These are phyloP conservation scores for Tor tambroides DNA, from an alignment of 2,113 vertebrate genomes.

Conservation along the genomic window DNA sequence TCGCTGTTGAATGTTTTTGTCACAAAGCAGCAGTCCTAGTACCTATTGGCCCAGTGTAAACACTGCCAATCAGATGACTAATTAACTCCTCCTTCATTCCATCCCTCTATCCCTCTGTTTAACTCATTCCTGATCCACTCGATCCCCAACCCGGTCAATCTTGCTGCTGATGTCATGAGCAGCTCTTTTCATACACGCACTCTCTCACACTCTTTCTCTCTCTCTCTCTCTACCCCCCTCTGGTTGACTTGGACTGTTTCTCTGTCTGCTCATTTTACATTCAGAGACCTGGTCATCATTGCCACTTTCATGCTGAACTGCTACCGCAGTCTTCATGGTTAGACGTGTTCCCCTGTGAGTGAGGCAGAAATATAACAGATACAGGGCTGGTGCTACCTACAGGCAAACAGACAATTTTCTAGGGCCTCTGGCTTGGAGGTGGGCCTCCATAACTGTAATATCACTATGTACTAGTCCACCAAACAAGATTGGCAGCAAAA, in stretches of 20 bases:
- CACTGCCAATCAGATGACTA: too few species aligned
- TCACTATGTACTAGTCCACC: too few species aligned
- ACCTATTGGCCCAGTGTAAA: too few species aligned
- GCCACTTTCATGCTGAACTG: conserved; percentile 38
- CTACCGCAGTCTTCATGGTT: neutral
- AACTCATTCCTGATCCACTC: conserved; percentile 42
- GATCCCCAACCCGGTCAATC: conserved; percentile 28
- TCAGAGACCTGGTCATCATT: conserved; percentile 56
- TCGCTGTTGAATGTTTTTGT: too few species aligned
- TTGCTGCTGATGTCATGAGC: conserved; percentile 33
- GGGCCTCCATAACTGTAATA: too few species aligned
- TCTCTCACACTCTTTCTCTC: conserved; percentile 28
- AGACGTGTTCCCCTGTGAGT: neutral
- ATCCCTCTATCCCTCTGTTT: conserved; percentile 33
- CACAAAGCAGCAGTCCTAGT: too few species aligned
- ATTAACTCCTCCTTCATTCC: neutral
- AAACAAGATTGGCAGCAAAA: too few species aligned
- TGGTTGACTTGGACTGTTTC: conserved; percentile 24
- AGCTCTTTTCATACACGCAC: conserved; percentile 34
- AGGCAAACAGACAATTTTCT: too few species aligned
- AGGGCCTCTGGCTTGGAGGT: too few species aligned
- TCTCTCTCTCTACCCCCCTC: conserved; percentile 37
- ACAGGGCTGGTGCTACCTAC: too few species aligned
- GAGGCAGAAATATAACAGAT: too few species aligned
- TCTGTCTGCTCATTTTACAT: conserved; percentile 63